phyloP scores from a whole-genome alignment of 2,888 invertebrate species.

The Netelia melanura region DNA sequence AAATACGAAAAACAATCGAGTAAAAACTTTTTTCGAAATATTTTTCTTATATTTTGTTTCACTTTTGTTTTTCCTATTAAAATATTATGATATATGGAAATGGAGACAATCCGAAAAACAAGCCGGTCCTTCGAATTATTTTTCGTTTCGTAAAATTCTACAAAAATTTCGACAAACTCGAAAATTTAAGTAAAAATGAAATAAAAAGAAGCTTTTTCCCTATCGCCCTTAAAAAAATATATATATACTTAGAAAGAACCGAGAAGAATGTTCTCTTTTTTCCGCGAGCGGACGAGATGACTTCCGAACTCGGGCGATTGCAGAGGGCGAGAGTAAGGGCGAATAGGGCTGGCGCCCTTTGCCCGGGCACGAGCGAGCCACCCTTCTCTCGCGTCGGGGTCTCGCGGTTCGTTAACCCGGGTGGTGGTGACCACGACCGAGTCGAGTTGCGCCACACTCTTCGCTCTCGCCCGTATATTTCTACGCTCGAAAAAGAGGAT shows the following conservation, averaged over 20 bases:
- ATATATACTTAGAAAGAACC: neutral
- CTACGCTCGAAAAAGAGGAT: constrained; percentile 43
- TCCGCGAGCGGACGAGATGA: constrained; percentile 31
- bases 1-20: neutral
- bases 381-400: constrained; percentile 32
- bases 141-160: too few relatives aligned
- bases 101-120: too few relatives aligned
- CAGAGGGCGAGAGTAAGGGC: constrained; percentile 3
- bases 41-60: too few relatives aligned
- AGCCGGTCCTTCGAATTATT: too few relatives aligned
- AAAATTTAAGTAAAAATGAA: too few relatives aligned
- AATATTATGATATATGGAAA: too few relatives aligned
- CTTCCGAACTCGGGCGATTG: constrained; percentile 41
- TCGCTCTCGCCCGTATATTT: constrained; percentile 45
- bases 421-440: constrained; percentile 47
- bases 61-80: too few relatives aligned
- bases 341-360: constrained; percentile 52
- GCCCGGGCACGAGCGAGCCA: constrained; percentile 51
- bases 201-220: too few relatives aligned
- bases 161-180: too few relatives aligned
- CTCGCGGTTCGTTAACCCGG: constrained; percentile 68
- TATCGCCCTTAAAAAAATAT: too few relatives aligned
- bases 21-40: neutral
- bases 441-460: constrained; percentile 34
- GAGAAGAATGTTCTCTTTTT: constrained; percentile 34